Evolutionary conservation across 1,140 invertebrate species (phyloP).

Genomic region (Ephestia elutella): DNA sequence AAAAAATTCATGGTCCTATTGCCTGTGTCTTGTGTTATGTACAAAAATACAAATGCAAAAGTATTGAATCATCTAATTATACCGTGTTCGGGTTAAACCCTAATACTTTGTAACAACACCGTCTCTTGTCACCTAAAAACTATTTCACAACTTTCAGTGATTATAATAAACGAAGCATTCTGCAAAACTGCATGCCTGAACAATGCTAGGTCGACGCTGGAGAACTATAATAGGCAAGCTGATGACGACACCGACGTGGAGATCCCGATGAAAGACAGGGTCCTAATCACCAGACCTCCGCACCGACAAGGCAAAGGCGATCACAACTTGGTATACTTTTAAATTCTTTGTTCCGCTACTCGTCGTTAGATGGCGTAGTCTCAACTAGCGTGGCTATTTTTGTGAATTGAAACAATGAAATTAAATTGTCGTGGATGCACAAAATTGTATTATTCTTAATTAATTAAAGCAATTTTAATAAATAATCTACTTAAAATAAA

Average conservation of each 20-base stretch:
- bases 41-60: too few relatives aligned
- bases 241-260: neutral
- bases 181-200: conserved; percentile 47
- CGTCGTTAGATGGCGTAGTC: conserved; percentile 8
- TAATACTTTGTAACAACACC: too few relatives aligned
- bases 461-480: conserved; percentile 48
- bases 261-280: neutral
- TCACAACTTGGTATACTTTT: neutral
- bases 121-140: neutral
- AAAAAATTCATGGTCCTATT: too few relatives aligned
- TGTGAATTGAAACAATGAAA: neutral
- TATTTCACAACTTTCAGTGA: conserved; percentile 33
- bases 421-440: conserved; percentile 5
- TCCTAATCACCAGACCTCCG: neutral
- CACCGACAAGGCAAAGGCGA: neutral
- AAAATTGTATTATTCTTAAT: conserved; percentile 17
- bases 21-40: too few relatives aligned
- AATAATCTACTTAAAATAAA: conserved; percentile 25
- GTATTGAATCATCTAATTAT: too few relatives aligned
- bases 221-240: neutral
- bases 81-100: too few relatives aligned
- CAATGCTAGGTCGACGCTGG: conserved; percentile 23
- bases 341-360: neutral
- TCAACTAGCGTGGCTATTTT: too few relatives aligned
- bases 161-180: conserved; percentile 52